Percentiles rank a stretch among this genome's conserved stretches.
Conservation (phyloP, 1,140 invertebrate species). For the Panagrolaimus sp. region DNA sequence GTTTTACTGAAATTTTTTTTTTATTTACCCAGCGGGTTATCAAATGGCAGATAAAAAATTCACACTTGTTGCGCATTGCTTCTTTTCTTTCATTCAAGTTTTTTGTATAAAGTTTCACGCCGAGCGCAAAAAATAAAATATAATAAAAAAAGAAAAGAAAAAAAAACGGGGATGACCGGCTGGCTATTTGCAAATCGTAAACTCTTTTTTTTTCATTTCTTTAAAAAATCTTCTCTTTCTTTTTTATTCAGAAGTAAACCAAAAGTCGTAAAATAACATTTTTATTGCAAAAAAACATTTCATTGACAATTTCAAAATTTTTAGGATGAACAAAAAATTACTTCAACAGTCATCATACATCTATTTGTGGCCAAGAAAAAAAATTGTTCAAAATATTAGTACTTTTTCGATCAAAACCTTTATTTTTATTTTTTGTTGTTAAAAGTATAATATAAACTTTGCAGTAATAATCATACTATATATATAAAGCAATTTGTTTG, state of each 20-base stretch:
- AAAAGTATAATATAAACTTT: no score
- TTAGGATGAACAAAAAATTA: not conserved
- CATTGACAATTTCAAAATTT: not conserved
- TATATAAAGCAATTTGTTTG: no score
- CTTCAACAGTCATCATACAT: not conserved
- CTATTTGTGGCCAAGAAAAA: constrained; percentile 3
- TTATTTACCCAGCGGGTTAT: constrained; percentile 16
- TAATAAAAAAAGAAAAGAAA: not conserved
- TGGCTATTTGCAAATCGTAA: constrained; percentile 18
- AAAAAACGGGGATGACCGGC: not conserved
- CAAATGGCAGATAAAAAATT: not conserved
- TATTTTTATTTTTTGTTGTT: no score
- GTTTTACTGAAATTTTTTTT: not conserved
- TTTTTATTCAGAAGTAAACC: not conserved
- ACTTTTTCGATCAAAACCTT: no score
- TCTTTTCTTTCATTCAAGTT: not conserved
- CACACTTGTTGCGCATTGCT: not conserved
- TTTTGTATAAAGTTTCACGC: not conserved
- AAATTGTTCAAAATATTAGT: no score
- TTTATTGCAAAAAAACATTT: constrained; percentile 8
- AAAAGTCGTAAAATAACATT: not conserved
- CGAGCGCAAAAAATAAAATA: not conserved
- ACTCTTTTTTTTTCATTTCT: not conserved
- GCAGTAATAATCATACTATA: no score
- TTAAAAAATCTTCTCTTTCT: not conserved